Conservation (phyloP, 2,113 vertebrate species). For the Lepisosteus osseus region DNA sequence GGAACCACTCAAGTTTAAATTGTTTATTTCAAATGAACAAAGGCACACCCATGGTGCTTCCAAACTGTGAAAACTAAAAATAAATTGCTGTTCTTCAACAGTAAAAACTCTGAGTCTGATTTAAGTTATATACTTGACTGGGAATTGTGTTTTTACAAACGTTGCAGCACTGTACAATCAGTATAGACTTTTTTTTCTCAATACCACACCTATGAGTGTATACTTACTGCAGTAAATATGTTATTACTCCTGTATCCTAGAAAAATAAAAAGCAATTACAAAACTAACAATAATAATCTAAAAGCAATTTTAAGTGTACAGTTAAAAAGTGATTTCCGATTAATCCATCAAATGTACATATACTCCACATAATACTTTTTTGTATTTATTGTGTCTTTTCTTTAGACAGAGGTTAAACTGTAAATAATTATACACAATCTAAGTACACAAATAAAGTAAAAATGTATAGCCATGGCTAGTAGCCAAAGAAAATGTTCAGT, state of each 20-base stretch:
- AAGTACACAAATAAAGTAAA: constrained; percentile 45
- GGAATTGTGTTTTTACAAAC: neutral
- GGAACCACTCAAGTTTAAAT: too few relatives aligned
- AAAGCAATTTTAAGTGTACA: constrained; percentile 6
- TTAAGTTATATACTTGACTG: too few relatives aligned
- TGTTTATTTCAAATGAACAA: too few relatives aligned
- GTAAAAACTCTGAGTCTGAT: too few relatives aligned
- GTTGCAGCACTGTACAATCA: neutral
- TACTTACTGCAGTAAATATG: constrained; percentile 19
- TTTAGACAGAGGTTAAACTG: constrained; percentile 37
- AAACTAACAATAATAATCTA: constrained; percentile 6
- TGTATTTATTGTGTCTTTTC: constrained; percentile 36
- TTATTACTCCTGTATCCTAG: constrained; percentile 22
- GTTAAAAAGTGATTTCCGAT: constrained; percentile 24
- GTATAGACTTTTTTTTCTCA: constrained; percentile 13
- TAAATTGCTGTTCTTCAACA: too few relatives aligned
- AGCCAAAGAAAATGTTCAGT: constrained; percentile 45
- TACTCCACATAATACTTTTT: constrained; percentile 25
- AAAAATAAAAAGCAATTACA: constrained; percentile 33
- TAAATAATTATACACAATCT: constrained; percentile 56
- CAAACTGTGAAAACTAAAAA: too few relatives aligned
- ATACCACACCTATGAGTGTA: constrained; percentile 38
- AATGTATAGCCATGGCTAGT: constrained; percentile 53
- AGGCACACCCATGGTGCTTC: too few relatives aligned
- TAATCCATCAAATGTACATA: constrained; percentile 56